A percentile compares a stretch with the other conserved stretches of the same genome.
These are phyloP conservation scores for Portunus trituberculatus DNA, from an alignment of 1,140 invertebrate species.

Conservation along the genomic window DNA sequence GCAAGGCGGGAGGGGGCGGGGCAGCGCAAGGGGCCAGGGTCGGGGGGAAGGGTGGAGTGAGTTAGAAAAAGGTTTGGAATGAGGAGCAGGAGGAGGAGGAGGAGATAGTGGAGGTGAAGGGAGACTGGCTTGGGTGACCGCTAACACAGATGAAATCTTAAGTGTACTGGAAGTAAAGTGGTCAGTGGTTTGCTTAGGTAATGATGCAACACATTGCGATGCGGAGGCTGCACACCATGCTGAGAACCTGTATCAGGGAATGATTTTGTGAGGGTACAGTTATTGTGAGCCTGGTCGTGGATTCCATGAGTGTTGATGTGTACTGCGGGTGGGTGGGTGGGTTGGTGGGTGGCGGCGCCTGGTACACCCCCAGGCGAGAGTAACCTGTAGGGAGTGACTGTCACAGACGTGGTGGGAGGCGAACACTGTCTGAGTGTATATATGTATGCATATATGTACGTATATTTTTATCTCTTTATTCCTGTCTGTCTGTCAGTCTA, in stretches of 20 bases:
- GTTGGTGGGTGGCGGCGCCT: neutral
- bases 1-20: neutral
- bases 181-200: neutral
- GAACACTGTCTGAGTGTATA: no score
- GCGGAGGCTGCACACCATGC: no score
- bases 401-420: no score
- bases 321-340: neutral
- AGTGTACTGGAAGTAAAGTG: neutral
- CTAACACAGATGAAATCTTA: neutral
- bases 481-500: neutral
- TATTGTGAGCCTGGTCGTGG: no score
- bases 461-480: neutral
- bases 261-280: no score
- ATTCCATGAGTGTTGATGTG: neutral
- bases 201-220: no score
- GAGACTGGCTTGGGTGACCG: neutral
- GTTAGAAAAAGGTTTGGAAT: constrained; percentile 4
- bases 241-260: no score
- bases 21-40: neutral
- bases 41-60: neutral
- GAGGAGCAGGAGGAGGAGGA: constrained; percentile 27
- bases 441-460: no score
- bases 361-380: no score
- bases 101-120: neutral
- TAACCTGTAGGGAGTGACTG: no score